A percentile compares a stretch with the other conserved stretches of the same genome.
phyloP scores from a whole-genome alignment of 2,888 invertebrate species.

The Agapostemon virescens region DNA sequence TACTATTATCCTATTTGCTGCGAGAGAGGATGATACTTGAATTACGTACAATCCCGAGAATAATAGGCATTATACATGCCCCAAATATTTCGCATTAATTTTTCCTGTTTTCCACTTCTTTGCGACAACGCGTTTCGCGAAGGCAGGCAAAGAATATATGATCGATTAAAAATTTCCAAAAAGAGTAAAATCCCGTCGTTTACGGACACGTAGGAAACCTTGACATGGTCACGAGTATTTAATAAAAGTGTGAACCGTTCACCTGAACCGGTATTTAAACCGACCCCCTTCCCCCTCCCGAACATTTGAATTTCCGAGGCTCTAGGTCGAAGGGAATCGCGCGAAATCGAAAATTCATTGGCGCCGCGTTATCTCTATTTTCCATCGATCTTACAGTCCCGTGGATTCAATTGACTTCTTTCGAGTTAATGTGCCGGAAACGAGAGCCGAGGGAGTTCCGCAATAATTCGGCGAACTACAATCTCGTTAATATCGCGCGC shows the following conservation, averaged over 20 bases:
- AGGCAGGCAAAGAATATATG: too few species aligned
- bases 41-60: not conserved
- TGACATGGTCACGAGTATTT: not conserved
- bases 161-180: not conserved
- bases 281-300: too few species aligned
- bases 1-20: not conserved
- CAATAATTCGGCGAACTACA: conserved; percentile 9
- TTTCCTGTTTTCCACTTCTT: too few species aligned
- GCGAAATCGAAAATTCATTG: not conserved
- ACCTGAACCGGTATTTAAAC: not conserved
- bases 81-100: not conserved
- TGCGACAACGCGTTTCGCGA: too few species aligned
- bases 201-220: not conserved
- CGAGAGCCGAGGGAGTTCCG: conserved; percentile 13
- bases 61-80: not conserved
- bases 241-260: not conserved
- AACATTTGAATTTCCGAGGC: not conserved
- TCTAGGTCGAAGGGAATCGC: not conserved
- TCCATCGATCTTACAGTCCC: not conserved
- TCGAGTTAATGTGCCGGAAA: conserved; percentile 9
- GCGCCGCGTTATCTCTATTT: conserved; percentile 5
- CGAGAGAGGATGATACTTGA: not conserved
- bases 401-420: conserved; percentile 23
- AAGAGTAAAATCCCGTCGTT: not conserved
- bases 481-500: conserved; percentile 17